Conservation (phyloP, 2,797 vertebrate genomes). For the Rhyacichthys aspro region DNA sequence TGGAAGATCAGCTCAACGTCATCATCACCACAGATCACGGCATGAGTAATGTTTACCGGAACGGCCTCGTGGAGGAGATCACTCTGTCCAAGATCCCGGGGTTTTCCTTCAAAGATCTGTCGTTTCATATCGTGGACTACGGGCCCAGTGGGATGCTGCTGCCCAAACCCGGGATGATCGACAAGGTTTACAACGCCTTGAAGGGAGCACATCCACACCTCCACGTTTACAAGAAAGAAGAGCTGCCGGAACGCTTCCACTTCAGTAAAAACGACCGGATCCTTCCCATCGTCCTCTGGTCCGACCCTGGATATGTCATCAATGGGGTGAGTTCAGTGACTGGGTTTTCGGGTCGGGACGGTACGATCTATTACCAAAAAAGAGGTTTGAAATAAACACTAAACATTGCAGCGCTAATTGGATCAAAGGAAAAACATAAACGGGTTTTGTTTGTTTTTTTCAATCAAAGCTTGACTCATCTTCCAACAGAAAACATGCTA, state of each 20-base stretch:
- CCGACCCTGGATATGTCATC: conserved; percentile 88
- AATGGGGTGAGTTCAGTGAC: conserved; percentile 91
- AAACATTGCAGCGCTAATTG: too few species aligned
- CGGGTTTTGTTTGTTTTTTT: background rate
- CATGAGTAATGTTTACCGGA: conserved; percentile 82
- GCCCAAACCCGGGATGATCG: conserved; percentile 86
- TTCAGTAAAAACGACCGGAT: conserved; percentile 82
- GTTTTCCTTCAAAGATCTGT: conserved; percentile 85
- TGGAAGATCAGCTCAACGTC: conserved; percentile 82
- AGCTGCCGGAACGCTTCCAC: conserved; percentile 81
- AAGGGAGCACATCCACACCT: conserved; percentile 85
- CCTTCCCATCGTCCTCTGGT: conserved; percentile 84
- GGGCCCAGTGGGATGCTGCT: conserved; percentile 87
- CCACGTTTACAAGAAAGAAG: conserved; percentile 89
- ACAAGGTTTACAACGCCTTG: conserved; percentile 83
- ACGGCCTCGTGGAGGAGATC: conserved; percentile 72
- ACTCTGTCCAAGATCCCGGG: conserved; percentile 68
- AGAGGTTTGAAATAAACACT: too few species aligned
- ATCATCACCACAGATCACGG: conserved; percentile 92
- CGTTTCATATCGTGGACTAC: conserved; percentile 89
- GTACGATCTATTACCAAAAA: too few species aligned
- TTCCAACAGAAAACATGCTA: too few species aligned
- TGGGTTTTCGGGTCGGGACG: too few species aligned
- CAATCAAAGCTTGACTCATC: background rate
- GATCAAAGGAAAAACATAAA: too few species aligned